Evolutionary conservation across 2,888 invertebrate species (phyloP).

Genomic region (Acronicta psi): DNA sequence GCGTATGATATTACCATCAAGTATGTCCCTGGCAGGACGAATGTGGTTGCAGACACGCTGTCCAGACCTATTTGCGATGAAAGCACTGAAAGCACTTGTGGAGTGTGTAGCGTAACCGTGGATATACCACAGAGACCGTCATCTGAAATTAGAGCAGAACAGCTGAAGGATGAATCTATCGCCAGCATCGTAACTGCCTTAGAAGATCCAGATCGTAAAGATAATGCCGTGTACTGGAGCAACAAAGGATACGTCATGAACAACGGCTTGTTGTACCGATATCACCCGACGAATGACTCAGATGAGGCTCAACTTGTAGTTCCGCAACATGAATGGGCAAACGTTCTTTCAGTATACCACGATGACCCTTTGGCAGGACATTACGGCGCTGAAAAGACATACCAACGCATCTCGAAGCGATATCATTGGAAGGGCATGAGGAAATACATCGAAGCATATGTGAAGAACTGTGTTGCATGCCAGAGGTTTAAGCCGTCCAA

Average conservation of each 20-base stretch:
- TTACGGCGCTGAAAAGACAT: constrained; percentile 22
- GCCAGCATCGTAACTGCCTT: neutral
- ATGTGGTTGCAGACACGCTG: constrained; percentile 41
- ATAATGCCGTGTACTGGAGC: constrained; percentile 3
- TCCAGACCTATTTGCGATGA: constrained; percentile 2
- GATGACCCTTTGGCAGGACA: constrained; percentile 5
- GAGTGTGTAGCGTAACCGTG: constrained; percentile 1
- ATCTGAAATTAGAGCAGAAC: constrained; percentile 8
- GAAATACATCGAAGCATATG: constrained; percentile 36
- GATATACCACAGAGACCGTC: constrained; percentile 7
- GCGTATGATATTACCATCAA: constrained; percentile 34
- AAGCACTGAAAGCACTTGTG: constrained; percentile 2
- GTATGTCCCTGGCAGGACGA: constrained; percentile 22
- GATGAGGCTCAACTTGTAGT: constrained; percentile 21
- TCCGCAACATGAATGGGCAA: constrained; percentile 19
- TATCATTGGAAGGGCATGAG: constrained; percentile 50
- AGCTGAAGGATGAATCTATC: constrained; percentile 3
- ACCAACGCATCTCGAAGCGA: constrained; percentile 33
- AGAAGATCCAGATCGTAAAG: neutral
- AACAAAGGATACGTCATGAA: constrained; percentile 13
- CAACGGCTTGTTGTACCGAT: constrained; percentile 15
- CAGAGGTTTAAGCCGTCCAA: constrained; percentile 63
- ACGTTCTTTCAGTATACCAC: constrained; percentile 5
- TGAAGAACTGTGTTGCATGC: constrained; percentile 57
- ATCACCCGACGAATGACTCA: neutral